phyloP scores from a whole-genome alignment of 2,888 invertebrate species.

The Strigamia transsilvanica region DNA sequence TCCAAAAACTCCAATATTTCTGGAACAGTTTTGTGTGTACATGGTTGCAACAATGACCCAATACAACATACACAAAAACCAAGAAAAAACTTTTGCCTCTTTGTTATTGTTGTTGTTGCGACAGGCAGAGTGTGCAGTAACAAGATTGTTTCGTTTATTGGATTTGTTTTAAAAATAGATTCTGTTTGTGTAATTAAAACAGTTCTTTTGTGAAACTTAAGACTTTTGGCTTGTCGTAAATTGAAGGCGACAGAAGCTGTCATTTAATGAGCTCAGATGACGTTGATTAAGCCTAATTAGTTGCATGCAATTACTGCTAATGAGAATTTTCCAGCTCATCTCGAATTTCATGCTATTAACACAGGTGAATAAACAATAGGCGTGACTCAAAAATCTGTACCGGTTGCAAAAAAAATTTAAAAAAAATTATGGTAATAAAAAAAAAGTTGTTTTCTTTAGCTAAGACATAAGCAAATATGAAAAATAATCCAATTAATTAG shows the following conservation, averaged over 20 bases:
- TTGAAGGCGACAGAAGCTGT: slow-evolving; percentile 31
- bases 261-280: slow-evolving; percentile 39
- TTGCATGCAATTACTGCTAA: slow-evolving; percentile 39
- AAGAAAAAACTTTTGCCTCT: too few species aligned
- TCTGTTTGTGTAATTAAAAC: background rate
- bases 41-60: too few species aligned
- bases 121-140: too few species aligned
- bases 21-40: too few species aligned
- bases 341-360: slow-evolving; percentile 28
- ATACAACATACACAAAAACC: too few species aligned
- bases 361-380: slow-evolving; percentile 42
- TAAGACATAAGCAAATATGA: slow-evolving; percentile 30
- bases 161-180: background rate
- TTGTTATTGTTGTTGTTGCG: too few species aligned
- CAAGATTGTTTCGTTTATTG: background rate
- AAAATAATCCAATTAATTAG: slow-evolving; percentile 37
- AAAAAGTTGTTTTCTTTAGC: background rate
- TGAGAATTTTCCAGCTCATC: slow-evolving; percentile 39
- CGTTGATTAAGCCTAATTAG: slow-evolving; percentile 40
- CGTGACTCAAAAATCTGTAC: slow-evolving; percentile 3
- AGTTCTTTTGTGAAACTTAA: slow-evolving; percentile 28
- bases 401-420: background rate
- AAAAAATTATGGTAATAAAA: too few species aligned
- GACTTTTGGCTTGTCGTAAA: slow-evolving; percentile 17
- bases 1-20: too few species aligned